Evolutionary conservation across 2,888 invertebrate species (phyloP).

Genomic region (Drepanosiphum platanoidis): DNA sequence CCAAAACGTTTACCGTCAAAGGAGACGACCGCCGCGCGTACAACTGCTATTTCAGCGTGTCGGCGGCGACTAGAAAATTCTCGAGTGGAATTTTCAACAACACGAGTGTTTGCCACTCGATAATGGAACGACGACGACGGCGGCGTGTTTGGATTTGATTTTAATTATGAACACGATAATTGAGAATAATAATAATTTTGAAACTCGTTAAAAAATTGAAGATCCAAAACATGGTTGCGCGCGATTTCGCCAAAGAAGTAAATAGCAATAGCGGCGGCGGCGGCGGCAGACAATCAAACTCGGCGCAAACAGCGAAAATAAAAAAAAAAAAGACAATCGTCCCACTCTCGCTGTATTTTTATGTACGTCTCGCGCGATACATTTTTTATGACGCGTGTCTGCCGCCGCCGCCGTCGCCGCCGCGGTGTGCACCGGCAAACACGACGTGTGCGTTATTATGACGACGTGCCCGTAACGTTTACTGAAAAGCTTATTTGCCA

Average conservation of each 20-base stretch:
- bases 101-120: neutral
- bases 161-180: neutral
- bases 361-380: neutral
- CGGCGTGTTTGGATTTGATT: neutral
- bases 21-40: too few species aligned
- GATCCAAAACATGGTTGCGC: neutral
- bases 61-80: too few species aligned
- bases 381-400: neutral
- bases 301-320: neutral
- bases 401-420: too few species aligned
- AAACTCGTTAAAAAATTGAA: neutral
- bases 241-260: neutral
- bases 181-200: neutral
- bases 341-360: too few species aligned
- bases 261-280: neutral
- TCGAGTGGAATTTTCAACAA: neutral
- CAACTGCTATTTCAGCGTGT: too few species aligned
- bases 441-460: neutral
- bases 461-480: neutral
- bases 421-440: neutral
- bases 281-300: neutral
- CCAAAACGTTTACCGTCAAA: too few species aligned
- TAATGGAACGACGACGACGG: neutral
- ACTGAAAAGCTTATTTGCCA: neutral
- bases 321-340: too few species aligned